Percentiles rank a stretch among this genome's conserved stretches.
Conservation (phyloP, 2,888 invertebrate species). For the Campopleginae sp. region DNA sequence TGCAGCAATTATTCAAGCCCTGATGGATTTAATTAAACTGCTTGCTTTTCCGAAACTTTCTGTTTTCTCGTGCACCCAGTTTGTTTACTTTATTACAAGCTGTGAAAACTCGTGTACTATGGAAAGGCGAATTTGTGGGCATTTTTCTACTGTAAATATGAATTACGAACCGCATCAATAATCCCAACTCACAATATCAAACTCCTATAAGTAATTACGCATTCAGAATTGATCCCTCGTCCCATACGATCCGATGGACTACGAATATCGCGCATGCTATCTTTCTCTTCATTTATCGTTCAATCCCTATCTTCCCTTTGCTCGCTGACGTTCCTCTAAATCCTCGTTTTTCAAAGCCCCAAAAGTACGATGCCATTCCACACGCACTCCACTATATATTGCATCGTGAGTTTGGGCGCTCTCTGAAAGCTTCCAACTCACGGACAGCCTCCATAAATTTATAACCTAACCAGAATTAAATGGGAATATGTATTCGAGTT, state of each 20-base stretch:
- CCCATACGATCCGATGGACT: slow-evolving; percentile 19
- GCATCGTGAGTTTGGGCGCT: slow-evolving; percentile 4
- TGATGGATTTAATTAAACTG: neutral
- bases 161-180: slow-evolving; percentile 1
- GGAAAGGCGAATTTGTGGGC: neutral
- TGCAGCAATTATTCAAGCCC: neutral
- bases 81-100: neutral
- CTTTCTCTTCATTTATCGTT: slow-evolving; percentile 5
- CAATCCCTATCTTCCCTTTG: slow-evolving; percentile 17
- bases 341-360: slow-evolving; percentile 49
- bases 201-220: slow-evolving; percentile 54
- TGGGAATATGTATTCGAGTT: slow-evolving; percentile 53
- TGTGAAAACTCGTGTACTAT: neutral
- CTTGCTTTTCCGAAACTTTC: neutral
- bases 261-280: slow-evolving; percentile 25
- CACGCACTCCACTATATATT: neutral
- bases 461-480: slow-evolving; percentile 55
- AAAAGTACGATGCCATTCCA: slow-evolving; percentile 21
- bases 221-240: slow-evolving; percentile 42
- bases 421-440: slow-evolving; percentile 10
- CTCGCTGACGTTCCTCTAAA: slow-evolving; percentile 33
- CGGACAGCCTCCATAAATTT: slow-evolving; percentile 55
- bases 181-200: slow-evolving; percentile 27
- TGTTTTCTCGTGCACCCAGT: neutral
- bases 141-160: slow-evolving; percentile 2